Conservation (phyloP, 2,888 invertebrate species). For the Tachystola acroxantha region DNA sequence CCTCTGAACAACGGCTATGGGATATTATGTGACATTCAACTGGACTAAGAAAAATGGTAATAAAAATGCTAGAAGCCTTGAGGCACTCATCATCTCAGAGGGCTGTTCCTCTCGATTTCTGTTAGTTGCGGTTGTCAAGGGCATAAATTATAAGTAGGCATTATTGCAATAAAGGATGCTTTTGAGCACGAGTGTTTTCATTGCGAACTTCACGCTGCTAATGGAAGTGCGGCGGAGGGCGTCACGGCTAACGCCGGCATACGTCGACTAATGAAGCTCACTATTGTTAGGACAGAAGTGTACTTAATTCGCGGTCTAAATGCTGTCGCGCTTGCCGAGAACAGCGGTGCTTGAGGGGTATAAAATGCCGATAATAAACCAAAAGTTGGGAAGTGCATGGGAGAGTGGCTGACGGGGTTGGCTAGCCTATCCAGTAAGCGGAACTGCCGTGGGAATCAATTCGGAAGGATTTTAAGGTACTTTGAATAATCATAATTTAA, state of each 20-base stretch:
- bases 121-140: slow-evolving; percentile 66
- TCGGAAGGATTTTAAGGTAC: background rate
- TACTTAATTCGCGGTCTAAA: slow-evolving; percentile 58
- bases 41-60: slow-evolving; percentile 25
- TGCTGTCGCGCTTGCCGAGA: slow-evolving; percentile 37
- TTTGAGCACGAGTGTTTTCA: slow-evolving; percentile 62
- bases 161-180: slow-evolving; percentile 62
- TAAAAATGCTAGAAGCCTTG: slow-evolving; percentile 61
- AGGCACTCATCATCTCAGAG: slow-evolving; percentile 34
- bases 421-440: slow-evolving; percentile 1
- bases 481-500: background rate
- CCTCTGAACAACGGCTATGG: slow-evolving; percentile 12
- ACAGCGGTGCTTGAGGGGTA: slow-evolving; percentile 39
- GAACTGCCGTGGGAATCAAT: slow-evolving; percentile 2
- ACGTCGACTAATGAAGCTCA: slow-evolving; percentile 69
- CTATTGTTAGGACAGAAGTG: slow-evolving; percentile 66
- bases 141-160: slow-evolving; percentile 68
- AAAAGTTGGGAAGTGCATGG: slow-evolving; percentile 29
- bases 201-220: slow-evolving; percentile 58
- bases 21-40: slow-evolving; percentile 1
- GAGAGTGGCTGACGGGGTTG: slow-evolving; percentile 15
- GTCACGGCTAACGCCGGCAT: slow-evolving; percentile 69
- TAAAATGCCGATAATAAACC: slow-evolving; percentile 44
- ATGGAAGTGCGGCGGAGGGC: slow-evolving; percentile 53
- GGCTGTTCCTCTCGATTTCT: slow-evolving; percentile 22